Base-by-base conservation (phyloP, 1,140 invertebrate genomes). In the Zaprionus lachaisei region DNA sequence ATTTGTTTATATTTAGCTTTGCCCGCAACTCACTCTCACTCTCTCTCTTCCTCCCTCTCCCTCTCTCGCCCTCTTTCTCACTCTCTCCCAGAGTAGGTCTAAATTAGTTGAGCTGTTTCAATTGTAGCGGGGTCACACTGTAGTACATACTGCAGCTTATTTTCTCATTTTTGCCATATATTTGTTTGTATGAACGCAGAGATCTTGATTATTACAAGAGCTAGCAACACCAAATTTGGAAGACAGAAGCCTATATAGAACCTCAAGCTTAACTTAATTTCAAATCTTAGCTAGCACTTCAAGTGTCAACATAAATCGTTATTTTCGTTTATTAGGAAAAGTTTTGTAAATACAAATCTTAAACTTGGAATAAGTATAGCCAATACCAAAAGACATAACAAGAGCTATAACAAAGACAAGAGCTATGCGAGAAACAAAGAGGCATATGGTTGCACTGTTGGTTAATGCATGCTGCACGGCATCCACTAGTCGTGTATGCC, bases 1-100 rank as follows among this genome's bases (percentile, higher is more conserved):
- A 63, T 79, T 75, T 51, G 47, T 80, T 61, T 87, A 83, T 79
- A 89, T 87, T 83, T 87, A 87, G 80, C 67, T 28, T 17, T 14
- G 57, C 71, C 71, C 77, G 68, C 64, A 75, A 77, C 78, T 82
- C 11, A 49, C 49, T 49, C 63, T 20, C 38, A 28, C 47, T 22
- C 47, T 22, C 20, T 20, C 20, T 49, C 20, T 22, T 22, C 14
- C 20, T 49, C 4, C 22, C 17, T 14, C 17, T 7, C 0, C 5
- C 14, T 15, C 15, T 15, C 38, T 14, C 38, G 15, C 37, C 0
- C 4, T 38, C 37, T 5, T 2, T 0, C 4, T 41, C 38, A 0
- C 38, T 41, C 0, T 34, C 31, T 34, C 28, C 6, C 26, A 17
- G 11, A 14, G 47, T 22, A 51, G 24, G 22, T 51, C 47, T 51